A percentile compares a stretch with the other conserved stretches of the same genome.
Evolutionary conservation across 2,888 invertebrate genomes (phyloP).

Genomic region (Sarcophaga subvicina): DNA sequence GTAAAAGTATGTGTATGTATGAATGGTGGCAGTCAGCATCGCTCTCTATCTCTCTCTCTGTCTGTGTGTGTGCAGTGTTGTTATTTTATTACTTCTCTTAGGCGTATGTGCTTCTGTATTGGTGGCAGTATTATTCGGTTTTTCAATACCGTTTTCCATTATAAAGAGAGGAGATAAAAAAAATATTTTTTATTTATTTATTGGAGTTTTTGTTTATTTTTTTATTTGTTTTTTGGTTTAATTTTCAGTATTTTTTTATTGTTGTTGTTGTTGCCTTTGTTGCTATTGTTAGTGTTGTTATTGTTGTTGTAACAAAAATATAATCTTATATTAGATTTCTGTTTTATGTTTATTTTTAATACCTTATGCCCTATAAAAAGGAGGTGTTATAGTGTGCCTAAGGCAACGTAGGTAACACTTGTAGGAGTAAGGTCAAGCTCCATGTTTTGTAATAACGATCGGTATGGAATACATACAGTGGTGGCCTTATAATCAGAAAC

Average conservation of each 20-base stretch:
- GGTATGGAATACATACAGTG: no score
- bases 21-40: not conserved
- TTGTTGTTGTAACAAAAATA: constrained; percentile 8
- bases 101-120: not conserved
- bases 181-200: constrained; percentile 9
- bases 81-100: not conserved
- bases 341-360: constrained; percentile 22
- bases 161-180: constrained; percentile 7
- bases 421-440: no score
- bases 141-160: not conserved
- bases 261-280: not conserved
- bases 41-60: no score
- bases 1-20: not conserved
- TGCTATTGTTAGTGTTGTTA: no score
- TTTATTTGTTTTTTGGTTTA: constrained; percentile 5
- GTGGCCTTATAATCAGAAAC: no score
- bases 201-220: constrained; percentile 10
- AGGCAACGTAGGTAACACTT: no score
- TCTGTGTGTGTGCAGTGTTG: not conserved
- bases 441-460: no score
- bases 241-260: not conserved
- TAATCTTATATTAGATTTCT: constrained; percentile 1
- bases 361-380: no score
- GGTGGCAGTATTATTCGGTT: not conserved
- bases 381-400: no score